These are phyloP conservation scores for Plutella xylostella DNA, from an alignment of 2,888 invertebrate species.

Conservation along the genomic window DNA sequence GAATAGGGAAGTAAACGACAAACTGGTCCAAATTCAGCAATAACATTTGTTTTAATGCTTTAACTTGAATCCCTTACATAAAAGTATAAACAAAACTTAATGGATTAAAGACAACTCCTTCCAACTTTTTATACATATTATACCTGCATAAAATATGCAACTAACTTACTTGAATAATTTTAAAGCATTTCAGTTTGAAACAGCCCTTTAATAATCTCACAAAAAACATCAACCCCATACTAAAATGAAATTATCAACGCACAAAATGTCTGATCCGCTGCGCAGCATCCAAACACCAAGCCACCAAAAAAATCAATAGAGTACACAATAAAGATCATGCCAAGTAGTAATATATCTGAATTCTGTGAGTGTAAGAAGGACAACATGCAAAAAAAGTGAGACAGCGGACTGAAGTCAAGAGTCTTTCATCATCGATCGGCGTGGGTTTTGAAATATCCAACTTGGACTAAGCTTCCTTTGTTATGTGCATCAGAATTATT, in stretches of 20 bases:
- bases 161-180: no score
- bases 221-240: neutral
- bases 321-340: constrained; percentile 54
- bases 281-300: constrained; percentile 17
- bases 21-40: no score
- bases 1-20: no score
- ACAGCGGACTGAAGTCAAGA: constrained; percentile 56
- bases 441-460: constrained; percentile 22
- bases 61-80: no score
- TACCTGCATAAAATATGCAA: no score
- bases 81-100: no score
- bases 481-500: constrained; percentile 15
- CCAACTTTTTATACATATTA: no score
- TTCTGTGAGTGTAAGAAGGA: constrained; percentile 47
- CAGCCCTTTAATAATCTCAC: no score
- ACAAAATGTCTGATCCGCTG: neutral
- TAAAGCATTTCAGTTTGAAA: no score
- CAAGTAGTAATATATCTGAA: constrained; percentile 28
- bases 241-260: neutral
- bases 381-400: constrained; percentile 40
- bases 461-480: neutral
- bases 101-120: no score
- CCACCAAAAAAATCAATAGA: constrained; percentile 56
- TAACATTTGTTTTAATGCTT: no score
- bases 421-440: constrained; percentile 61